These are phyloP conservation scores for Pollenia labialis DNA, from an alignment of 2,888 invertebrate species.

Conservation along the genomic window DNA sequence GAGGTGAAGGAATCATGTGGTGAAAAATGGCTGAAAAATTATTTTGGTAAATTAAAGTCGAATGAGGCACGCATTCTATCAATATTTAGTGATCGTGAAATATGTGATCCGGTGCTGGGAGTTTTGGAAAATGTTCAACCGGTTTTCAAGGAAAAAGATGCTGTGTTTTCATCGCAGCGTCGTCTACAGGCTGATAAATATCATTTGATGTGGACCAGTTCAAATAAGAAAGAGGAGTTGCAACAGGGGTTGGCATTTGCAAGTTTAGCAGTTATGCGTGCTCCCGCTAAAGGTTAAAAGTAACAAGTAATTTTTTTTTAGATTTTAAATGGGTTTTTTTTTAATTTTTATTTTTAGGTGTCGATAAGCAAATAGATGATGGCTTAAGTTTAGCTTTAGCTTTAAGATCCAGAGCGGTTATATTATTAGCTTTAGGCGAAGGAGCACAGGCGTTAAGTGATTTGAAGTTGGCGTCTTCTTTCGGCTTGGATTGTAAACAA, in stretches of 20 bases:
- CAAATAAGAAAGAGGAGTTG: slow-evolving; percentile 83
- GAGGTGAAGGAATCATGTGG: slow-evolving; percentile 84
- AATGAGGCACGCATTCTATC: slow-evolving; percentile 86
- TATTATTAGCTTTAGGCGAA: slow-evolving; percentile 86
- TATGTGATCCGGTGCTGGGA: slow-evolving; percentile 85
- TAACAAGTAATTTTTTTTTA: background rate
- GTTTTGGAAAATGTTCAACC: slow-evolving; percentile 88
- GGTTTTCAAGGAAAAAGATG: slow-evolving; percentile 88
- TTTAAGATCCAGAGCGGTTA: slow-evolving; percentile 88
- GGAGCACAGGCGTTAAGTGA: slow-evolving; percentile 88
- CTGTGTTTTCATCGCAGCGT: slow-evolving; percentile 86
- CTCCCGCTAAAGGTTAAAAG: slow-evolving; percentile 87
- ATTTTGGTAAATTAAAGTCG: slow-evolving; percentile 86
- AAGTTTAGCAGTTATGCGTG: slow-evolving; percentile 90
- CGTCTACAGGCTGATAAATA: slow-evolving; percentile 87
- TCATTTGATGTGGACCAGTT: slow-evolving; percentile 82
- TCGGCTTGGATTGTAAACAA: slow-evolving; percentile 86
- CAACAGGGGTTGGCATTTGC: slow-evolving; percentile 87
- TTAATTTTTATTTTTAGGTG: slow-evolving; percentile 79
- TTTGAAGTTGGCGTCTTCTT: slow-evolving; percentile 87
- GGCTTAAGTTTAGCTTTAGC: slow-evolving; percentile 88
- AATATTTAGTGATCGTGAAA: slow-evolving; percentile 84
- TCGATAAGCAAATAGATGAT: slow-evolving; percentile 86
- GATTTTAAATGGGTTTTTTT: background rate
- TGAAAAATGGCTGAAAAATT: slow-evolving; percentile 86